Base-by-base conservation (phyloP, 2,888 invertebrate species). In the Orchesella flavescens region DNA sequence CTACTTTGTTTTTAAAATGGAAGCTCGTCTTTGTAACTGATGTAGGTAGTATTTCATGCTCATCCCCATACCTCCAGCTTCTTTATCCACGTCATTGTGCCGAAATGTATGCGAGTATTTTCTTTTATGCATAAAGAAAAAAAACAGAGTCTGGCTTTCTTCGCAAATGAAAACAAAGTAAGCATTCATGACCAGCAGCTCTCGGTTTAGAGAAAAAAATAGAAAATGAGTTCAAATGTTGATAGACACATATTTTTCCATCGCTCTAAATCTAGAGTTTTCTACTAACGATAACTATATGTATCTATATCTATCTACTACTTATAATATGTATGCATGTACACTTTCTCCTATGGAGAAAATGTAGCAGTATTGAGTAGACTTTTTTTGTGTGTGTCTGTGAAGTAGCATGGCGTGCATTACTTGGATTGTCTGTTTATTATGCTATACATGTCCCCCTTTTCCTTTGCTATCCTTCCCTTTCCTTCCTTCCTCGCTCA, bases 381-480 rank as follows among this genome's bases (percentile, higher is more conserved):
- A 59, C 46, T 65, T 34, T 34, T 23, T 65, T 7, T 34, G 19
- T 59, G 59, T 10, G 2, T 59, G 59, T 46, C 10, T 10, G 19
- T 24, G 23, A 61, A 13, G 21, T 59, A 17, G 63, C 61, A 15
- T 7, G 43, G 65, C 21, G 68, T 59, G 19, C 71, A 72, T 55
- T 53, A 53, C 55, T 15, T 79, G 44, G 24, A 79, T 55, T 72
- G 72, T 44, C 71, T 79, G 59, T 44, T 80, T 80, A 80, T 80
- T 80, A 80, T 80, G 73, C 80, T 80, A n/a, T 61, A 21, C 80
- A 74, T 71, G 73, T 24, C 34, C 63, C 43, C 34, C n/a, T 46
- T 57, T 76, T 44, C 53, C 46, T 65, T 53, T 72, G 12, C 59
- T 19, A 19, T 44, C 19, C 59, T 23, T 17, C 21, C 23, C 43